A percentile compares a stretch with the other conserved stretches of the same genome.
These are phyloP conservation scores for Lepidurus arcticus DNA, from an alignment of 1,140 invertebrate species.

Conservation along the genomic window DNA sequence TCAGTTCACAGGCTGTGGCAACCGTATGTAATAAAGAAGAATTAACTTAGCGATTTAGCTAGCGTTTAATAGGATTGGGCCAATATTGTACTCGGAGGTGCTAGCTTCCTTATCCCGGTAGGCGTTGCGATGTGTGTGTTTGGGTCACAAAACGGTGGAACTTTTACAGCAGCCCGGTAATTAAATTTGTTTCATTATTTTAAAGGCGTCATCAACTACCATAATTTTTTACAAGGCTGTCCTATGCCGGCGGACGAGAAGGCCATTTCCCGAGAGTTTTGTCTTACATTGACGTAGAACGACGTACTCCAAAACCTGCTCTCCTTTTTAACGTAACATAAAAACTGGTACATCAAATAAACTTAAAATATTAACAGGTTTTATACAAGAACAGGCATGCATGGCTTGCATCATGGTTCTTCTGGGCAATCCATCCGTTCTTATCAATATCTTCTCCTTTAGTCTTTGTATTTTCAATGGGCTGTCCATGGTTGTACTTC, in stretches of 20 bases:
- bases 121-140: too few species aligned
- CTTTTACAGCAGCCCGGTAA: slow-evolving; percentile 64
- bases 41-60: too few species aligned
- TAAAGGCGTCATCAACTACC: neutral
- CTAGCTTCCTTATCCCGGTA: too few species aligned
- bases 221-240: slow-evolving; percentile 42
- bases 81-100: too few species aligned
- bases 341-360: neutral
- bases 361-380: slow-evolving; percentile 27
- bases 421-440: slow-evolving; percentile 46
- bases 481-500: too few species aligned
- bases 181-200: neutral
- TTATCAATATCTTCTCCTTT: slow-evolving; percentile 54
- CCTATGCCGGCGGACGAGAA: slow-evolving; percentile 53
- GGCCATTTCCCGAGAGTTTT: slow-evolving; percentile 53
- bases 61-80: too few species aligned
- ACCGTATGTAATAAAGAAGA: too few species aligned
- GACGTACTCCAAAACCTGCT: slow-evolving; percentile 51
- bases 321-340: slow-evolving; percentile 51
- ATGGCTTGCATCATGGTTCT: slow-evolving; percentile 47
- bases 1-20: too few species aligned
- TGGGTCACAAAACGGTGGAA: slow-evolving; percentile 64
- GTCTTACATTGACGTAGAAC: slow-evolving; percentile 51
- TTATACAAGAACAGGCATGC: slow-evolving; percentile 40
- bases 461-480: slow-evolving; percentile 53